Conservation (phyloP, 2,797 vertebrate species). For the Scleropages formosus region DNA sequence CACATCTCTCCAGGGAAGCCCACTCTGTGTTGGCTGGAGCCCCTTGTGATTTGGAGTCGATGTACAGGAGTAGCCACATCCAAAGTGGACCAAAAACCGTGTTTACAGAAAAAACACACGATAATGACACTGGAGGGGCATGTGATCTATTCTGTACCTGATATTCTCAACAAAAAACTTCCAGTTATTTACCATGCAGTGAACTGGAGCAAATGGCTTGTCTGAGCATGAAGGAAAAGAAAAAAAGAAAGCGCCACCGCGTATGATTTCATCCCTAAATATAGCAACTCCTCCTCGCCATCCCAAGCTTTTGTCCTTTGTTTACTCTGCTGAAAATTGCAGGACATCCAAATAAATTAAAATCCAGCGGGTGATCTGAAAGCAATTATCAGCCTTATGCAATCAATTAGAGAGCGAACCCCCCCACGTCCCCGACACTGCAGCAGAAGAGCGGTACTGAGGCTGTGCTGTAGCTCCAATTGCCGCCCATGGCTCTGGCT, state of each 20-base stretch:
- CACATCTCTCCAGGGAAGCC: too few species aligned
- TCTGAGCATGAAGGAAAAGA: not conserved
- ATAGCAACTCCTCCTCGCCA: not conserved
- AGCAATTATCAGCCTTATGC: not conserved
- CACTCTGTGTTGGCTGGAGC: not conserved
- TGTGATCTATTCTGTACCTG: too few species aligned
- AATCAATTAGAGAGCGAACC: not conserved
- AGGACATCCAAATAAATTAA: not conserved
- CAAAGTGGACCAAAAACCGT: not conserved
- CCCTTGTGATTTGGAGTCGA: not conserved
- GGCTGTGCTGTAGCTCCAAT: not conserved
- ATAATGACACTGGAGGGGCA: not conserved
- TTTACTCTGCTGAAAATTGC: not conserved
- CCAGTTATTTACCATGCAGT: constrained; percentile 9
- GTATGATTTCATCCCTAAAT: constrained; percentile 9
- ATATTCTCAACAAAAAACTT: not conserved
- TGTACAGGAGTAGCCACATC: not conserved
- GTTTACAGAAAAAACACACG: constrained; percentile 1
- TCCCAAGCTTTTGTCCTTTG: not conserved
- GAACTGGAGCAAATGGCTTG: constrained; percentile 9
- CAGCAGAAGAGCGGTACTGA: not conserved
- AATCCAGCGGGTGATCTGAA: not conserved
- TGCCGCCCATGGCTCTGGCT: not conserved
- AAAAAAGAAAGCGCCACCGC: not conserved
- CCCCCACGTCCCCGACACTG: too few species aligned